Evolutionary conservation across 2,113 vertebrate species (phyloP).

Genomic region (Lepisosteus oculatus): DNA sequence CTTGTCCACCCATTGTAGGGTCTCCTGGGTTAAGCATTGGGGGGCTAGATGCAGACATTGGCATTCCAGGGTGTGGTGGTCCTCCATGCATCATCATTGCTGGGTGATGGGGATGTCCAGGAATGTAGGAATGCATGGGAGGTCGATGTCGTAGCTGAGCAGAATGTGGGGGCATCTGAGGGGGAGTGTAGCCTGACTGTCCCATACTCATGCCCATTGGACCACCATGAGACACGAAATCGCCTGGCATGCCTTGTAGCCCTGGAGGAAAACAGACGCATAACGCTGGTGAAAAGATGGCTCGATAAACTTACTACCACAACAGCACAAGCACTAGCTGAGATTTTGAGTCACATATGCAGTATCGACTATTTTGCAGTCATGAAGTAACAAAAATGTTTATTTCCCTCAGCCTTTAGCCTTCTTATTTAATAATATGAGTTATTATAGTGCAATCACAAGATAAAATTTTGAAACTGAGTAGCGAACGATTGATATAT

Average conservation of each 20-base stretch:
- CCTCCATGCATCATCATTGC: constrained; percentile 83
- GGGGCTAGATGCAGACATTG: constrained; percentile 81
- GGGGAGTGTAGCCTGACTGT: constrained; percentile 75
- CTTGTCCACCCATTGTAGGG: constrained; percentile 79
- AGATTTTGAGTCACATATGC: too few relatives aligned
- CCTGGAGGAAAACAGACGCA: constrained; percentile 63
- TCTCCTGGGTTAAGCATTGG: constrained; percentile 76
- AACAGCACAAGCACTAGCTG: not conserved
- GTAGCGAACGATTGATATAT: too few relatives aligned
- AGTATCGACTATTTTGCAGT: too few relatives aligned
- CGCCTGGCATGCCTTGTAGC: constrained; percentile 87
- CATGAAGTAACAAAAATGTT: too few relatives aligned
- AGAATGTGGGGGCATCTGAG: constrained; percentile 79
- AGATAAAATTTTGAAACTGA: too few relatives aligned
- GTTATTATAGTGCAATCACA: too few relatives aligned
- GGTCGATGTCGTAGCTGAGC: constrained; percentile 79
- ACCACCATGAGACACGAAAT: constrained; percentile 86
- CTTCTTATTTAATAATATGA: too few relatives aligned
- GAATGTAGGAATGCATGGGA: constrained; percentile 84
- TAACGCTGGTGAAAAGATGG: constrained; percentile 18
- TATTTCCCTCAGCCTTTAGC: too few relatives aligned
- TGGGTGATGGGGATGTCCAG: constrained; percentile 84
- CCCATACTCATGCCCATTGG: constrained; percentile 81
- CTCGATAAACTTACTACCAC: not conserved
- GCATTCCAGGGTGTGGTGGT: constrained; percentile 83